phyloP scores from a whole-genome alignment of 2,113 vertebrate species.

The Colossoma macropomum region DNA sequence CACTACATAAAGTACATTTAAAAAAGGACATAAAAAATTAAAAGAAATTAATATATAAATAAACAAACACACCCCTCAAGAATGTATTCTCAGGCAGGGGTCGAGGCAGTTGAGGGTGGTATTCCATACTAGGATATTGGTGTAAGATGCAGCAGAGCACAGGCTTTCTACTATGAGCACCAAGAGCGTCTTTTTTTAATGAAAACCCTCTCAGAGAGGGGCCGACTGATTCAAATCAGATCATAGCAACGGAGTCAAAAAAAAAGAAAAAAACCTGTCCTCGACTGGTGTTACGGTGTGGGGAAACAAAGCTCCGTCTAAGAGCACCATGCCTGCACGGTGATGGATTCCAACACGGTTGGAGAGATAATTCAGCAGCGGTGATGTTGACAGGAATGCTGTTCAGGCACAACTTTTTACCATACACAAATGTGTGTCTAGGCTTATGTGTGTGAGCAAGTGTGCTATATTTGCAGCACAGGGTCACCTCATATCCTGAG shows the following conservation, averaged over 20 bases:
- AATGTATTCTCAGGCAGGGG: too few relatives aligned
- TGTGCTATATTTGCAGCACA: slow-evolving; percentile 16
- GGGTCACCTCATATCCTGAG: slow-evolving; percentile 10
- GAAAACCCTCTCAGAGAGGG: too few relatives aligned
- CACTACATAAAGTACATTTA: too few relatives aligned
- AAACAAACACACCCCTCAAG: too few relatives aligned
- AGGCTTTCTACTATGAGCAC: too few relatives aligned
- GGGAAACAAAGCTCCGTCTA: slow-evolving; percentile 48
- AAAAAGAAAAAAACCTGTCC: neutral
- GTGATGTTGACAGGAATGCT: slow-evolving; percentile 43
- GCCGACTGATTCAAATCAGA: too few relatives aligned
- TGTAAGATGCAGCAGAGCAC: too few relatives aligned
- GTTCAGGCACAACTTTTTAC: slow-evolving; percentile 14
- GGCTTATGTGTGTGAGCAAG: neutral
- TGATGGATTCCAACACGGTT: slow-evolving; percentile 32
- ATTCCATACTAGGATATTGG: too few relatives aligned
- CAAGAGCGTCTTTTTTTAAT: too few relatives aligned
- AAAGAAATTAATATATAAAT: too few relatives aligned
- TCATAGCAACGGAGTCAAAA: neutral
- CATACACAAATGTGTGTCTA: neutral
- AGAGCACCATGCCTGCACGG: neutral
- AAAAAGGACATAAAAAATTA: too few relatives aligned
- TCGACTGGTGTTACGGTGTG: slow-evolving; percentile 32
- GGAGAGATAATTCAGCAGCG: slow-evolving; percentile 37
- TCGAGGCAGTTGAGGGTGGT: too few relatives aligned